phyloP scores from a whole-genome alignment of 2,113 vertebrate species.

The Takifugu bimaculatus region DNA sequence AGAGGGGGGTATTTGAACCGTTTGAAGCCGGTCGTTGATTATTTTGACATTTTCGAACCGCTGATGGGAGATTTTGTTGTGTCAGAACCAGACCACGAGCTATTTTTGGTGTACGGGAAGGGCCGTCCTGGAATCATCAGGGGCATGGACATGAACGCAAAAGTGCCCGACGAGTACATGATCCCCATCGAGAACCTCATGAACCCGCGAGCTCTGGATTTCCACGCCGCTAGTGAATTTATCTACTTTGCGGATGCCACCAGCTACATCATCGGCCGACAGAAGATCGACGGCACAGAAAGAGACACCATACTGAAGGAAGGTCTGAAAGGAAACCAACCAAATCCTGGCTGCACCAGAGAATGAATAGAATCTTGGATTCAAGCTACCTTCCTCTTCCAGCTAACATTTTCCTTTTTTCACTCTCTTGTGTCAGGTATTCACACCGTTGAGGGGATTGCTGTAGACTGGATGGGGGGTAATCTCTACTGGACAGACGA shows the following conservation, averaged over 20 bases:
- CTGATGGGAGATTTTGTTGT: background rate
- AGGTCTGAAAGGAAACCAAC: constrained; percentile 65
- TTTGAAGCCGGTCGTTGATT: background rate
- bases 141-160: constrained; percentile 95
- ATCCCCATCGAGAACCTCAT: constrained; percentile 98
- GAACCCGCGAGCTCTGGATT: constrained; percentile 94
- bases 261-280: constrained; percentile 92
- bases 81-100: constrained; percentile 90
- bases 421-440: constrained; percentile 76
- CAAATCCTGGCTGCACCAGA: background rate
- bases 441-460: constrained; percentile 93
- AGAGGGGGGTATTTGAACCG: background rate
- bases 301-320: constrained; percentile 92
- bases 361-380: background rate
- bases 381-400: constrained; percentile 6
- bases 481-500: constrained; percentile 98
- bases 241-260: constrained; percentile 97
- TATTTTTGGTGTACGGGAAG: constrained; percentile 94
- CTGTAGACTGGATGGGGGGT: constrained; percentile 97
- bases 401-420: constrained; percentile 4
- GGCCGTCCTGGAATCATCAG: constrained; percentile 94
- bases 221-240: constrained; percentile 88
- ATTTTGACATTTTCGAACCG: too few species aligned
- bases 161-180: constrained; percentile 94
- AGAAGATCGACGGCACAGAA: constrained; percentile 92